Percentiles rank a stretch among this genome's conserved stretches.
These are phyloP conservation scores for Phasia obesa DNA, from an alignment of 2,888 invertebrate species.

Conservation along the genomic window DNA sequence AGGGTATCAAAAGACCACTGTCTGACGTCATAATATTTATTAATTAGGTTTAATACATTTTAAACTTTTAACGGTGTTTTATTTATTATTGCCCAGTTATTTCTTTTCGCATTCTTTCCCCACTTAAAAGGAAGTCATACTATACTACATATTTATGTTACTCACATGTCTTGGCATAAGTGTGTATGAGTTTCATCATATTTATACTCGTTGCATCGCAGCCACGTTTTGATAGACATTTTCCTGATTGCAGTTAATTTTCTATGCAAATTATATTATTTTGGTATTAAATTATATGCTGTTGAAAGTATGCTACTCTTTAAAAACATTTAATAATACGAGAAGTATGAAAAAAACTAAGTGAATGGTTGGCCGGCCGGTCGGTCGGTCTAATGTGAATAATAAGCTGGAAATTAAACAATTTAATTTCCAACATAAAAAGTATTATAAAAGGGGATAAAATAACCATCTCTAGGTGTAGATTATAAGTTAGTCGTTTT, in stretches of 20 bases:
- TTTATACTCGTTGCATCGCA: slow-evolving; percentile 29
- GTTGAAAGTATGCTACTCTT: slow-evolving; percentile 10
- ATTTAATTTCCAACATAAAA: slow-evolving; percentile 13
- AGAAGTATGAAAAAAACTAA: slow-evolving; percentile 14
- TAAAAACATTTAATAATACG: not conserved
- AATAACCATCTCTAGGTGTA: not conserved
- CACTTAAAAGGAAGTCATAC: slow-evolving; percentile 3
- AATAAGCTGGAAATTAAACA: not conserved
- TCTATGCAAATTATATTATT: slow-evolving; percentile 77
- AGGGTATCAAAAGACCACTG: no score
- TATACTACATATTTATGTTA: not conserved
- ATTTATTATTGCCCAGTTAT: not conserved
- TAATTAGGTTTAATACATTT: no score
- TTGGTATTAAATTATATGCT: slow-evolving; percentile 55
- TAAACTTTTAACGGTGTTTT: no score
- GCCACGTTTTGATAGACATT: slow-evolving; percentile 70
- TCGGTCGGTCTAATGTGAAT: not conserved
- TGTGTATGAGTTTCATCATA: slow-evolving; percentile 21
- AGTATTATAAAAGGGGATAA: not conserved
- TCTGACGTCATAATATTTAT: no score
- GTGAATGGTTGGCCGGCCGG: no score
- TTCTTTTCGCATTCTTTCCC: not conserved
- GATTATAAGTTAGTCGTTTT: not conserved
- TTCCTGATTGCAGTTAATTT: slow-evolving; percentile 80
- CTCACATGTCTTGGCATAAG: not conserved